These are phyloP conservation scores for Apomyelois bistriatella DNA, from an alignment of 2,888 invertebrate species.

Conservation along the genomic window DNA sequence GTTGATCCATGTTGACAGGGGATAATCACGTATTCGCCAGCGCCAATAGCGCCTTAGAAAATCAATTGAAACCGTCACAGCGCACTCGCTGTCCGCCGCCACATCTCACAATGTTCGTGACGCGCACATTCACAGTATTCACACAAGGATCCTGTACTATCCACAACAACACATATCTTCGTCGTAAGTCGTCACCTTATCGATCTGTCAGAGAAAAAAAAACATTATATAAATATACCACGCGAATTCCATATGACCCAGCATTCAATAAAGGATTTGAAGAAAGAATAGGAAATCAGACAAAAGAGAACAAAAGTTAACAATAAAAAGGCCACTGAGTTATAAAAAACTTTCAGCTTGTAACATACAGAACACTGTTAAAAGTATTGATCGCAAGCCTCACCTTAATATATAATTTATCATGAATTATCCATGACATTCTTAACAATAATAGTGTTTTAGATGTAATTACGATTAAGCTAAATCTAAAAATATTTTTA, in stretches of 20 bases:
- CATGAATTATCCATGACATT: slow-evolving; percentile 66
- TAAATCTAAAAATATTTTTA: slow-evolving; percentile 78
- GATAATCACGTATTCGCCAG: slow-evolving; percentile 15
- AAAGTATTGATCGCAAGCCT: slow-evolving; percentile 28
- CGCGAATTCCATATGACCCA: slow-evolving; percentile 46
- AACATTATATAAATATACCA: slow-evolving; percentile 55
- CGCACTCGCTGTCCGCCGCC: slow-evolving; percentile 49
- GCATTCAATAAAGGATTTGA: slow-evolving; percentile 61
- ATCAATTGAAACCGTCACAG: slow-evolving; percentile 40
- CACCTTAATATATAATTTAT: slow-evolving; percentile 56
- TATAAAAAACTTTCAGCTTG: slow-evolving; percentile 71
- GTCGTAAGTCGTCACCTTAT: slow-evolving; percentile 63
- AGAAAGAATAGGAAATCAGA: slow-evolving; percentile 54
- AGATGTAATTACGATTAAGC: slow-evolving; percentile 52
- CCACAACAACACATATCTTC: slow-evolving; percentile 68
- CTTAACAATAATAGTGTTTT: slow-evolving; percentile 43
- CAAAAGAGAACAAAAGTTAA: slow-evolving; percentile 77
- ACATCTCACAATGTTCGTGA: slow-evolving; percentile 58
- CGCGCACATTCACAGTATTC: slow-evolving; percentile 67
- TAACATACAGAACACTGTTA: background rate
- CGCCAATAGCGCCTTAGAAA: slow-evolving; percentile 20
- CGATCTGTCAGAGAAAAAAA: slow-evolving; percentile 76
- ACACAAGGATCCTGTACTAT: slow-evolving; percentile 53
- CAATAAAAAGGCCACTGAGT: slow-evolving; percentile 79
- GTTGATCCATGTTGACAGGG: slow-evolving; percentile 62